phyloP scores from a whole-genome alignment of 1,140 invertebrate genomes.

The Drosophila saltans region DNA sequence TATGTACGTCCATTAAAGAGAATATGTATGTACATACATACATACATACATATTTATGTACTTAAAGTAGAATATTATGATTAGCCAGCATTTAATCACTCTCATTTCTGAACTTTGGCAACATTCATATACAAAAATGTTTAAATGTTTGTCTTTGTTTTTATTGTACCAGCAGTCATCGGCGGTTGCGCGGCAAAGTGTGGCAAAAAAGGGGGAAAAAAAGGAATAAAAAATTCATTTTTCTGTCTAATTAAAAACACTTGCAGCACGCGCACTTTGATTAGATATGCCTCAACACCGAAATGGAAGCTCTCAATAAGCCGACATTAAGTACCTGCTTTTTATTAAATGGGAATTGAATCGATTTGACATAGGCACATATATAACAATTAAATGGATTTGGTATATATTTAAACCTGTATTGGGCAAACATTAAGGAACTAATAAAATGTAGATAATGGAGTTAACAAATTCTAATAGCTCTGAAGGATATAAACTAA shows the following conservation, averaged over 20 bases:
- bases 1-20: conserved; percentile 1
- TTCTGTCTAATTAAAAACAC: conserved; percentile 20
- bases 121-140: conserved; percentile 1
- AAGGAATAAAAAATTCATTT: conserved; percentile 12
- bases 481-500: too few species aligned
- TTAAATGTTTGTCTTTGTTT: not conserved
- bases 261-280: conserved; percentile 21
- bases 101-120: not conserved
- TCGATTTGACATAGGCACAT: conserved; percentile 7
- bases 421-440: too few species aligned
- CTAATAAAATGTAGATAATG: too few species aligned
- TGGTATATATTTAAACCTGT: not conserved
- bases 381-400: conserved; percentile 8
- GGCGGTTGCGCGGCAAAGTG: too few species aligned
- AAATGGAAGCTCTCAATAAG: conserved; percentile 20
- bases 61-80: conserved; percentile 22
- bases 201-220: conserved; percentile 9
- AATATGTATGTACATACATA: not conserved
- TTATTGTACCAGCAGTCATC: not conserved
- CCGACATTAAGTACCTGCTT: conserved; percentile 23
- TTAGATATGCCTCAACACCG: conserved; percentile 30
- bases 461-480: too few species aligned
- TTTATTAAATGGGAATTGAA: conserved; percentile 25
- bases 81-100: conserved; percentile 18
- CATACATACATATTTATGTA: not conserved